Evolutionary conservation across 2,113 vertebrate species (phyloP).

Genomic region (Cavia aperea): DNA sequence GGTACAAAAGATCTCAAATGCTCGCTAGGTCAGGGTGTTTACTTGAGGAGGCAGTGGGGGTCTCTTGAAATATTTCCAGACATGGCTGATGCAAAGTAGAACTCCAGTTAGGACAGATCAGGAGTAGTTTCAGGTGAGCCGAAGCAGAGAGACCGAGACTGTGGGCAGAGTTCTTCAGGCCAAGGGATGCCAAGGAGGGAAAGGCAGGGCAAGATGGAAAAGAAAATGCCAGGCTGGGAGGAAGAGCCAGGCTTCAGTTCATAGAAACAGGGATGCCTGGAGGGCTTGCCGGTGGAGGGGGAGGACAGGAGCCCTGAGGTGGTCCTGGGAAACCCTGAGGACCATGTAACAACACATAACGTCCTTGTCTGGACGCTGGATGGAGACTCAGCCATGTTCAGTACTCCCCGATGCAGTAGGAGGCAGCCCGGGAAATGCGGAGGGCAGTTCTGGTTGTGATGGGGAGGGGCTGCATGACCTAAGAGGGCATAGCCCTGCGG

Average conservation of each 20-base stretch:
- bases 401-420: not conserved
- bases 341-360: accelerated
- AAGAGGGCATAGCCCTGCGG: not conserved
- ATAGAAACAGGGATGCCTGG: not conserved
- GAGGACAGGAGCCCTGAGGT: not conserved
- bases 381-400: not conserved
- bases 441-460: not conserved
- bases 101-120: not conserved
- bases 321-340: not conserved
- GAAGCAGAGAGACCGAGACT: not conserved
- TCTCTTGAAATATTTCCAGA: not conserved
- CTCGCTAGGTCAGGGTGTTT: not conserved
- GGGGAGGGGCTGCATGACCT: not conserved
- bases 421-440: not conserved
- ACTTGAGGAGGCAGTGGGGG: not conserved
- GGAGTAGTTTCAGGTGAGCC: not conserved
- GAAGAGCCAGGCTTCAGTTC: not conserved
- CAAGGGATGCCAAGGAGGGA: not conserved
- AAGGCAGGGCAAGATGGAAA: not conserved
- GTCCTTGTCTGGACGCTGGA: not conserved
- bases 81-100: not conserved
- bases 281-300: not conserved
- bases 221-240: not conserved
- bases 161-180: not conserved
- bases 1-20: not conserved